phyloP scores from a whole-genome alignment of 1,140 invertebrate genomes.

The Lithobius niger region DNA sequence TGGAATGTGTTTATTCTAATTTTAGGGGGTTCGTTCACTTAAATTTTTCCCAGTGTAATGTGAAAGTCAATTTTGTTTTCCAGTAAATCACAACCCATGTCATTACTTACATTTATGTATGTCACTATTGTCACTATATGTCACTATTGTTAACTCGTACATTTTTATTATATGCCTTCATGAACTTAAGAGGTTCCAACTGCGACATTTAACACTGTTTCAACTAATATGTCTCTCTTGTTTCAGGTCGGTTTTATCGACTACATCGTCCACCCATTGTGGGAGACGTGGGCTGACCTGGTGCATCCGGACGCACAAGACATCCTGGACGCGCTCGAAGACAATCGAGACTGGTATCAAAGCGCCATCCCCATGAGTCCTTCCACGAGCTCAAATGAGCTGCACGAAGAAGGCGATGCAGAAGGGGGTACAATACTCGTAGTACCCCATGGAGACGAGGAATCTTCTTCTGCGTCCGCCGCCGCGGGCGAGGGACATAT shows the following conservation, averaged over 20 bases:
- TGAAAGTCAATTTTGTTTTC: too few relatives aligned
- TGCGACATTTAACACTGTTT: too few relatives aligned
- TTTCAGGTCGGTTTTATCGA: slow-evolving; percentile 93
- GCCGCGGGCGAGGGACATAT: neutral
- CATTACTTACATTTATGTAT: too few relatives aligned
- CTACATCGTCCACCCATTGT: slow-evolving; percentile 97
- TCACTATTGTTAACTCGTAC: too few relatives aligned
- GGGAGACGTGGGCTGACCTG: slow-evolving; percentile 98
- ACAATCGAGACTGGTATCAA: slow-evolving; percentile 96
- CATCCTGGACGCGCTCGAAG: slow-evolving; percentile 92
- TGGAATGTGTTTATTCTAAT: too few relatives aligned
- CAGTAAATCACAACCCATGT: too few relatives aligned
- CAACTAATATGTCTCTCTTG: neutral
- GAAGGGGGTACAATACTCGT: slow-evolving; percentile 11
- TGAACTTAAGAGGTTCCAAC: too few relatives aligned
- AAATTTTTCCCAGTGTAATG: too few relatives aligned
- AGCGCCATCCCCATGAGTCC: slow-evolving; percentile 49
- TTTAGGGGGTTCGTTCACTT: too few relatives aligned
- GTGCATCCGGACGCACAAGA: slow-evolving; percentile 97
- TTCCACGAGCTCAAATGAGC: slow-evolving; percentile 25
- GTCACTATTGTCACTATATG: too few relatives aligned
- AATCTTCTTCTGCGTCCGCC: neutral
- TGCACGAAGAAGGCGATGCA: slow-evolving; percentile 23
- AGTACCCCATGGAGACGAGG: slow-evolving; percentile 9
- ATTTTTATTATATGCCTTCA: too few relatives aligned